These are phyloP conservation scores for Polypterus senegalus DNA, from an alignment of 2,113 vertebrate species.

Conservation along the genomic window DNA sequence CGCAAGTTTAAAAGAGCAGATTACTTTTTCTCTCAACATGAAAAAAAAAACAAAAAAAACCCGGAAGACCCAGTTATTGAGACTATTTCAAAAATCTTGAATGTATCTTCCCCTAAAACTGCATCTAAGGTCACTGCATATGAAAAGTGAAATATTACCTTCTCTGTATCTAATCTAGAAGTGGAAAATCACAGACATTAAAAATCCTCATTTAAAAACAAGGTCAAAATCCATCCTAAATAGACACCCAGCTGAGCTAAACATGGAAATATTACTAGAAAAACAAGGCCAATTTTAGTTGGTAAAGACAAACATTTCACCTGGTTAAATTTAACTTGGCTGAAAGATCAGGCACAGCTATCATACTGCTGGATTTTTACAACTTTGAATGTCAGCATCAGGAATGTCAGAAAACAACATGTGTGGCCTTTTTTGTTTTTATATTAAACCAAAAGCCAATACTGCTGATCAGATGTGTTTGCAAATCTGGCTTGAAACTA, in stretches of 20 bases:
- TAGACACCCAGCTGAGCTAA: not conserved
- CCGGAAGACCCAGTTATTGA: too few species aligned
- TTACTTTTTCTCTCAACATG: too few species aligned
- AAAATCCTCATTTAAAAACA: too few species aligned
- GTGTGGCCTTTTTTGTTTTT: slow-evolving; percentile 36
- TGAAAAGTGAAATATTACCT: too few species aligned
- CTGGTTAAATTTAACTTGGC: slow-evolving; percentile 47
- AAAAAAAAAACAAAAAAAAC: too few species aligned
- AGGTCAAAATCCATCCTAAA: too few species aligned
- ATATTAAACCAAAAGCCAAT: slow-evolving; percentile 20
- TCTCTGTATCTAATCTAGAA: too few species aligned
- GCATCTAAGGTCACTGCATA: too few species aligned
- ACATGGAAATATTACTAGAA: not conserved
- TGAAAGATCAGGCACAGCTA: slow-evolving; percentile 31
- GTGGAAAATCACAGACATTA: too few species aligned
- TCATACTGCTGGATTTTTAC: slow-evolving; percentile 23
- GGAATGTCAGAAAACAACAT: slow-evolving; percentile 44
- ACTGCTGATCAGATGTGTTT: slow-evolving; percentile 11
- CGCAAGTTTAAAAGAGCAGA: too few species aligned
- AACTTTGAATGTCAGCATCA: slow-evolving; percentile 21
- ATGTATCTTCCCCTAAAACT: too few species aligned
- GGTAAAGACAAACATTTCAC: slow-evolving; percentile 9
- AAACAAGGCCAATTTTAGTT: not conserved
- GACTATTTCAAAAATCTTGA: too few species aligned
- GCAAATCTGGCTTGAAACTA: slow-evolving; percentile 32